phyloP scores from a whole-genome alignment of 2,888 invertebrate species.

The Eupeodes latifasciatus region DNA sequence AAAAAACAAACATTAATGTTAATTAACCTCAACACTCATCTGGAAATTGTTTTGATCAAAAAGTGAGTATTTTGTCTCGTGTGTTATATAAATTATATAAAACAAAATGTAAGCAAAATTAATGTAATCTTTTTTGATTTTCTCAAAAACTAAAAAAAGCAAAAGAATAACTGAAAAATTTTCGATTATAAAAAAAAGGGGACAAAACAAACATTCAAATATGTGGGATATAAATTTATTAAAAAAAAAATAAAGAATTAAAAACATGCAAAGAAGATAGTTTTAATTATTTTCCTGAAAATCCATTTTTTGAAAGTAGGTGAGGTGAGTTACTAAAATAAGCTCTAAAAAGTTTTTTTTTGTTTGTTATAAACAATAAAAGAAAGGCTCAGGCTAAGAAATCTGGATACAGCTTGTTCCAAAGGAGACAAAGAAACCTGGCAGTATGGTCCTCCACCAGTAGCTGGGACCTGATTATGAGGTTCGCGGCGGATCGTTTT shows the following conservation, averaged over 20 bases:
- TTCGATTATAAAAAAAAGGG: constrained; percentile 55
- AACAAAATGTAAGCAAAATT: constrained; percentile 17
- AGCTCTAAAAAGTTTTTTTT: too few species aligned
- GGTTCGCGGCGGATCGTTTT: too few species aligned
- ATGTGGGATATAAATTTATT: constrained; percentile 75
- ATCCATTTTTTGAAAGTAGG: too few species aligned
- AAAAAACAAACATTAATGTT: constrained; percentile 54
- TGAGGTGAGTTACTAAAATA: too few species aligned
- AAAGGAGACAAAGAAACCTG: too few species aligned
- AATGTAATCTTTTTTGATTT: constrained; percentile 49
- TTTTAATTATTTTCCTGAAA: not conserved
- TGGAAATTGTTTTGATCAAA: constrained; percentile 40
- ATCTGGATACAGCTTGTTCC: too few species aligned
- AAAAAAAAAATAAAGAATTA: constrained; percentile 54
- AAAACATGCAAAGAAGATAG: constrained; percentile 37
- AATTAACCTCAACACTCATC: constrained; percentile 52
- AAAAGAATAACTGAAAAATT: constrained; percentile 35
- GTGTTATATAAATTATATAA: constrained; percentile 51
- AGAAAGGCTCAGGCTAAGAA: too few species aligned
- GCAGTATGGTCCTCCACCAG: too few species aligned
- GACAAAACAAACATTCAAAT: constrained; percentile 54
- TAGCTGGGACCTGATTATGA: too few species aligned
- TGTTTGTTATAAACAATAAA: too few species aligned
- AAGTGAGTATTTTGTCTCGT: constrained; percentile 40
- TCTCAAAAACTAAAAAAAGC: constrained; percentile 18